A percentile compares a stretch with the other conserved stretches of the same genome.
These are phyloP conservation scores for Capreolus pygargus DNA, from an alignment of 2,113 vertebrate species.

Conservation along the genomic window DNA sequence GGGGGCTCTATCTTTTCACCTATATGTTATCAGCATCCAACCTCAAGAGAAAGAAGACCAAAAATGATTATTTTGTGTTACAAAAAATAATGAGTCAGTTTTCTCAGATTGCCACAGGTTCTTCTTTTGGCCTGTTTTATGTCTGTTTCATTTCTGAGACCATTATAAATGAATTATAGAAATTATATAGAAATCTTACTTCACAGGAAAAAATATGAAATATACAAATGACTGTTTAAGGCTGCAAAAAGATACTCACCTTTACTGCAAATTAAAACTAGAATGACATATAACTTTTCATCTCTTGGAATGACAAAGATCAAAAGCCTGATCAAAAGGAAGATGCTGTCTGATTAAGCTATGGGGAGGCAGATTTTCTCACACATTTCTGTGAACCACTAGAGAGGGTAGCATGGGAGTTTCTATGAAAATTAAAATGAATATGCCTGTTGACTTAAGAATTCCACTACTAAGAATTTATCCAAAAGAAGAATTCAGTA, in stretches of 20 bases:
- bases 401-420: background rate
- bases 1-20: background rate
- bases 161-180: background rate
- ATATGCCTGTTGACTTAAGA: background rate
- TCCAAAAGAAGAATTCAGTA: background rate
- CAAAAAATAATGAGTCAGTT: background rate
- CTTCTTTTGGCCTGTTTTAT: background rate
- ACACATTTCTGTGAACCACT: background rate
- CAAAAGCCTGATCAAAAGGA: background rate
- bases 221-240: background rate
- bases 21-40: background rate
- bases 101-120: background rate
- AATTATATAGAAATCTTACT: background rate
- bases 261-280: background rate
- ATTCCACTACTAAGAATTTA: background rate
- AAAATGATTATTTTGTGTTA: background rate
- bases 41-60: background rate
- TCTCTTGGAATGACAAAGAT: background rate
- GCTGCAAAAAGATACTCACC: background rate
- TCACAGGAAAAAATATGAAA: background rate
- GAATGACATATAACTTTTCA: background rate
- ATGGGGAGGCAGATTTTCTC: background rate
- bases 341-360: background rate
- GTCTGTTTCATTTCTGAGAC: slow-evolving; percentile 18
- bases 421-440: background rate